Evolutionary conservation across 1,140 invertebrate genomes (phyloP).

Genomic region (Panagrolaimus sp.): DNA sequence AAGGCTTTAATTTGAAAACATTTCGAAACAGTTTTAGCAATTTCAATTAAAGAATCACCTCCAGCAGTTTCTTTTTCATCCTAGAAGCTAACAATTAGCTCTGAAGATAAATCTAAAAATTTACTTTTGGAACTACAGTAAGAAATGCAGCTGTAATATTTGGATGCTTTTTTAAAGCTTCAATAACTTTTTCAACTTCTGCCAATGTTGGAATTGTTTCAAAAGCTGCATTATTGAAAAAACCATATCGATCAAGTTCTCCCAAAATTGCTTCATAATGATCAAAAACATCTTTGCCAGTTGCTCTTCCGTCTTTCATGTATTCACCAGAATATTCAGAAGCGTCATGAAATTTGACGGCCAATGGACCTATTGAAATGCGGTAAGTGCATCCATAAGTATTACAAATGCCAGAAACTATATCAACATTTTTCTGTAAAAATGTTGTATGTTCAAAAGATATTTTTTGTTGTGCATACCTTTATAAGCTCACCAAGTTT

Average conservation of each 20-base stretch:
- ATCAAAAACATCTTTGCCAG: background rate
- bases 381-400: background rate
- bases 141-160: background rate
- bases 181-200: background rate
- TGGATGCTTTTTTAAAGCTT: background rate
- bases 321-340: background rate
- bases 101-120: background rate
- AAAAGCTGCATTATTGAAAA: background rate
- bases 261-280: background rate
- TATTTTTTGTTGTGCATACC: background rate
- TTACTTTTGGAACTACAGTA: no score
- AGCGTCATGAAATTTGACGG: background rate
- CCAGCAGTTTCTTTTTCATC: background rate
- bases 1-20: background rate
- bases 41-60: background rate
- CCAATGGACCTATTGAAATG: background rate
- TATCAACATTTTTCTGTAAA: background rate
- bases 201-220: background rate
- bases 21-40: background rate
- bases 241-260: background rate
- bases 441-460: background rate
- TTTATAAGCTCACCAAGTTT: background rate
- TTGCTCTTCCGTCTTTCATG: background rate
- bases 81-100: no score
- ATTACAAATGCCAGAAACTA: background rate